A percentile compares a stretch with the other conserved stretches of the same genome.
Evolutionary conservation across 1,140 invertebrate species (phyloP).

Genomic region (Solenopsis invicta): DNA sequence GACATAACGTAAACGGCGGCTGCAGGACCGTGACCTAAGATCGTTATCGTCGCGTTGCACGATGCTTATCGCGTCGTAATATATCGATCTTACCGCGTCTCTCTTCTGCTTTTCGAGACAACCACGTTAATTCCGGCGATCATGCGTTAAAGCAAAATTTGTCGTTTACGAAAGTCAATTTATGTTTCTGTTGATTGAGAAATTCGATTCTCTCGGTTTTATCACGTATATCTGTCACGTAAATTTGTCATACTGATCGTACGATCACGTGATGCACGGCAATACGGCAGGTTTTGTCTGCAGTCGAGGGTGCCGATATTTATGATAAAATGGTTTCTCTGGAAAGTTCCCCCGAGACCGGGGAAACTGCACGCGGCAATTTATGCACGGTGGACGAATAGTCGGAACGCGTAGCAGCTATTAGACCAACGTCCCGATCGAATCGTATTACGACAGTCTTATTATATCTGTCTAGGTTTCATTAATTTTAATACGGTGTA

Average conservation of each 20-base stretch:
- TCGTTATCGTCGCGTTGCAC: slow-evolving; percentile 50
- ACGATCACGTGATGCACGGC: neutral
- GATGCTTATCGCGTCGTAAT: slow-evolving; percentile 50
- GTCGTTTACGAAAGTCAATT: neutral
- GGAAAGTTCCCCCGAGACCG: slow-evolving; percentile 78
- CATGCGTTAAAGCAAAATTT: neutral
- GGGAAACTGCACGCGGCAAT: slow-evolving; percentile 72
- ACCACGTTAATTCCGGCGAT: neutral
- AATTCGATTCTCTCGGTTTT: slow-evolving; percentile 3
- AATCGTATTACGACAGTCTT: slow-evolving; percentile 74
- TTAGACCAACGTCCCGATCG: slow-evolving; percentile 79
- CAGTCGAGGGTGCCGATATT: slow-evolving; percentile 75
- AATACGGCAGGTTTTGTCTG: slow-evolving; percentile 22
- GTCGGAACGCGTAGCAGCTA: slow-evolving; percentile 69
- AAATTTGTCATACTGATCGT: slow-evolving; percentile 28
- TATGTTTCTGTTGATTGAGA: neutral
- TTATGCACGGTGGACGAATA: slow-evolving; percentile 69
- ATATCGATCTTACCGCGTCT: neutral
- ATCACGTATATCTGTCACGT: neutral
- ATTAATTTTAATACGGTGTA: neutral
- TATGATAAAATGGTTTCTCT: slow-evolving; percentile 77
- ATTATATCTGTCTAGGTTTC: neutral
- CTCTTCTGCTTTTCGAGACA: neutral
- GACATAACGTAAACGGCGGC: slow-evolving; percentile 43
- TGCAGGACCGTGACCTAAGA: slow-evolving; percentile 37